Evolutionary conservation across 2,797 vertebrate genomes (phyloP), one percentile per base, ranked within the genome.

Genomic region (Australoheros facetus): DNA sequence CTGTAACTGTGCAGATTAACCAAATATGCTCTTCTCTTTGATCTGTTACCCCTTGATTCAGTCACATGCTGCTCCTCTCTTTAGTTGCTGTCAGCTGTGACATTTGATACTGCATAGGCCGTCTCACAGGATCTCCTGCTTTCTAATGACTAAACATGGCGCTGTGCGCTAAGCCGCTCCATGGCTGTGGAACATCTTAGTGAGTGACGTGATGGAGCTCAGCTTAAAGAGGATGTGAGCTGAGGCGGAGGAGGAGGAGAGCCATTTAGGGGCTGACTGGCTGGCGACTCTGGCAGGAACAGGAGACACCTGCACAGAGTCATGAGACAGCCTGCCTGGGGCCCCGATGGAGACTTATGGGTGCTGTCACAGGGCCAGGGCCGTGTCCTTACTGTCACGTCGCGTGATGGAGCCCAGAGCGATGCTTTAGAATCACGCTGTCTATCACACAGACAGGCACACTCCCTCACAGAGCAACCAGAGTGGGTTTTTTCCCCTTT

Each of bases 301-400:
- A 79, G 81, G 77, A 92, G 87, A 82, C 90, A 93, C 92, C 90
- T 94, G 91, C 87, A 86, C 75, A 85, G 81, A 88, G 88, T 93
- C 90, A 89, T 19, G 75, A 87, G 88, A 81, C 87, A 48, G 80
- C 48, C 69, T 5, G 80, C 75, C 77, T 30, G 82, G 87, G 84
- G 87, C 86, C 87, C 60, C 37, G 11, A 30, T 56, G 71, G 89
- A 93, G 92, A 95, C 92, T 94, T 94, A 95, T 94, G 88, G 91
- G 81, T 77, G 93, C 93, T 95, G 94, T 95, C 94, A 94, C 79
- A 11, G 85, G 64, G 88, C 90, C 85, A 90, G 92, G 90, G 92
- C 93, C 78, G 71, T 42, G 88, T 91, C 89, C 87, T 83, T 76
- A 87, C 89, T 87, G 88, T 90, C 89, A 89, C 71, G 28, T 76